Percentiles rank a stretch among this genome's conserved stretches.
These are phyloP conservation scores for Sprattus sprattus DNA, from an alignment of 2,113 vertebrate species.

Conservation along the genomic window DNA sequence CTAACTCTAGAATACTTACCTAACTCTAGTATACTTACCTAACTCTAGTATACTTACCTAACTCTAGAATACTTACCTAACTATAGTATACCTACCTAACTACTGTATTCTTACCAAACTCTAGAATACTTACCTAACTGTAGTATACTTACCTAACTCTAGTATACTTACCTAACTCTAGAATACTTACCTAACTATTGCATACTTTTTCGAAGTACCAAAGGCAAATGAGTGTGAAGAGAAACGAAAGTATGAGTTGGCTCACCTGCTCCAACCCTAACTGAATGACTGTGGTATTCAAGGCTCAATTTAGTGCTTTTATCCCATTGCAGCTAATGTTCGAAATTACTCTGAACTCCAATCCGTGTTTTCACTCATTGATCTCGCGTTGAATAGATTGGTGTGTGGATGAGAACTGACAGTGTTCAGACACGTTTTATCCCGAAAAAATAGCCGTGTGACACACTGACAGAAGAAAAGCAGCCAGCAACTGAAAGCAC, in stretches of 20 bases:
- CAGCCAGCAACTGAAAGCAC: neutral
- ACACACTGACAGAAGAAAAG: neutral
- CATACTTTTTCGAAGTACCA: too few relatives aligned
- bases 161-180: too few relatives aligned
- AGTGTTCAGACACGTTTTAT: constrained; percentile 3
- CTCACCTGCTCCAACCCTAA: neutral
- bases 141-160: too few relatives aligned
- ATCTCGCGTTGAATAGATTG: neutral
- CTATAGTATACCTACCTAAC: too few relatives aligned
- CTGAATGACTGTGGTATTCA: neutral
- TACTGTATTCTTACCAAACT: too few relatives aligned
- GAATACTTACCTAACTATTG: too few relatives aligned
- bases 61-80: too few relatives aligned
- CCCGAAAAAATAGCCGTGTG: neutral
- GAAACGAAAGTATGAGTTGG: neutral
- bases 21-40: too few relatives aligned
- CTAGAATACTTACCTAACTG: neutral
- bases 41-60: too few relatives aligned
- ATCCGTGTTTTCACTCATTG: neutral
- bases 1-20: too few relatives aligned
- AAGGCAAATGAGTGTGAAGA: neutral
- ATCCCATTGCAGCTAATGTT: neutral
- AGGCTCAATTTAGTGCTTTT: neutral
- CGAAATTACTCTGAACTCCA: constrained; percentile 1
- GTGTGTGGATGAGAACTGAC: neutral